These are phyloP conservation scores for Syrphus vitripennis DNA, from an alignment of 2,888 invertebrate species.

Conservation along the genomic window DNA sequence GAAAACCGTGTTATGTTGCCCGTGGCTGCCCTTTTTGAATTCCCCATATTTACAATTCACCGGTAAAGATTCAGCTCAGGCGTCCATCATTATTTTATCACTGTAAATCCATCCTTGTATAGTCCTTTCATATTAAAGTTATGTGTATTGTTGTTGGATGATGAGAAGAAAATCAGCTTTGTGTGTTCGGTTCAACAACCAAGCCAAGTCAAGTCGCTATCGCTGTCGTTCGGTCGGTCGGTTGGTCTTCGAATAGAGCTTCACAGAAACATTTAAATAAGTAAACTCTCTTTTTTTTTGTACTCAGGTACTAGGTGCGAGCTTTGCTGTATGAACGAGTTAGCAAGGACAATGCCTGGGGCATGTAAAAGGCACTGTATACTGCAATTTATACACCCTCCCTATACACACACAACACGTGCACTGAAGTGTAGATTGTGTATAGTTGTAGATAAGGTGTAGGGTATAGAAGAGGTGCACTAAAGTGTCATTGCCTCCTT, in stretches of 20 bases:
- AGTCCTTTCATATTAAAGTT: neutral
- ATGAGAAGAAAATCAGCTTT: constrained; percentile 39
- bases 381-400: constrained; percentile 34
- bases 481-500: constrained; percentile 70
- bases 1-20: too few relatives aligned
- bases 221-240: constrained; percentile 7
- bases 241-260: constrained; percentile 40
- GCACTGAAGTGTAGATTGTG: neutral
- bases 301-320: constrained; percentile 12
- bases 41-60: too few relatives aligned
- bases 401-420: neutral
- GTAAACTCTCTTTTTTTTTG: neutral
- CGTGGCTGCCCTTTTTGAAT: too few relatives aligned
- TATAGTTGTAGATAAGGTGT: neutral
- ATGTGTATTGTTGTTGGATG: neutral
- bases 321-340: constrained; percentile 38
- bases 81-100: neutral
- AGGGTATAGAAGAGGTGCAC: neutral
- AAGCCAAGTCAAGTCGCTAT: constrained; percentile 29
- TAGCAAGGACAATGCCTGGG: constrained; percentile 61
- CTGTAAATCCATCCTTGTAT: neutral
- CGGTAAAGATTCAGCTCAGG: too few relatives aligned
- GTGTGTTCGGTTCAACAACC: constrained; percentile 47
- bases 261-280: constrained; percentile 35
- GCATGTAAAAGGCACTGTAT: constrained; percentile 60